These are phyloP conservation scores for Argyrosomus japonicus DNA, from an alignment of 2,113 vertebrate species.

Conservation along the genomic window DNA sequence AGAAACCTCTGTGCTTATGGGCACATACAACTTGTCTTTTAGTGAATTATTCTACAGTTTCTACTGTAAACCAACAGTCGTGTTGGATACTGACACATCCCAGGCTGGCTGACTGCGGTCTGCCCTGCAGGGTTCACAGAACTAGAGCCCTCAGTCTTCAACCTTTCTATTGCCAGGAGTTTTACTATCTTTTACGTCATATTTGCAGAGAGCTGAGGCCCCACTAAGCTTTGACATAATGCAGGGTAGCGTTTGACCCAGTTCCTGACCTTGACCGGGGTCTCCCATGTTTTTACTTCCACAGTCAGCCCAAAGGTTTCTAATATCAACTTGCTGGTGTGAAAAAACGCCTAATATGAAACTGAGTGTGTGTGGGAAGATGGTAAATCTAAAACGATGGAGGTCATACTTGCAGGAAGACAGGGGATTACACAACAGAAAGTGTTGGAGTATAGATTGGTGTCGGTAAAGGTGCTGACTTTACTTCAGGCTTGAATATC, in stretches of 20 bases:
- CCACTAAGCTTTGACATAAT: background rate
- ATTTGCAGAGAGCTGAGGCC: background rate
- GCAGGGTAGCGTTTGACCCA: background rate
- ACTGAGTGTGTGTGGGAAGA: background rate
- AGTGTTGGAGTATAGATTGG: conserved; percentile 20
- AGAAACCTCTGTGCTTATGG: background rate
- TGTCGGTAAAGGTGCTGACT: background rate
- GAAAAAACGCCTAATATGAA: background rate
- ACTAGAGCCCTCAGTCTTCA: background rate
- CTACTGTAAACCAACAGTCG: background rate
- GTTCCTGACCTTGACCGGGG: background rate
- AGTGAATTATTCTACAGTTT: background rate
- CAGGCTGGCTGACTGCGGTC: no score
- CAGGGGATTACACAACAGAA: background rate
- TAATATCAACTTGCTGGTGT: background rate
- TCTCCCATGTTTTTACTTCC: background rate
- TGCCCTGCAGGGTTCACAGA: background rate
- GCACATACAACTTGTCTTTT: background rate
- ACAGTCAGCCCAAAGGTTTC: background rate
- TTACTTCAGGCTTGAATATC: conserved; percentile 1
- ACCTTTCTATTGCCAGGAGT: background rate
- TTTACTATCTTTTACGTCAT: background rate
- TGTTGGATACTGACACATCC: background rate
- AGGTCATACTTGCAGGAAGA: background rate
- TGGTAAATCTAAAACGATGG: background rate